Evolutionary conservation across 2,888 invertebrate genomes (phyloP).

Genomic region (Drosophila peninsularis): DNA sequence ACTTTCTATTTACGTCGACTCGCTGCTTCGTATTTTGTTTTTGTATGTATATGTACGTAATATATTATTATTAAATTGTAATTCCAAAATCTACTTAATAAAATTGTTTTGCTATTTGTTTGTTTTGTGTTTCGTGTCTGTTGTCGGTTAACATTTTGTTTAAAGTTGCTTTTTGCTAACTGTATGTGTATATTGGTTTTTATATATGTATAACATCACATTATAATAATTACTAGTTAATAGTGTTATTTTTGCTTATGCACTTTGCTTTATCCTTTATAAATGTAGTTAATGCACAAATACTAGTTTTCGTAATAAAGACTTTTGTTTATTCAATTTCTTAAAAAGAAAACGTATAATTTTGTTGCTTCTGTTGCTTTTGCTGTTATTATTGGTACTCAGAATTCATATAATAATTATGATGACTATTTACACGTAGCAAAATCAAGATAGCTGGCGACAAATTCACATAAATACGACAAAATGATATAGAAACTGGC

Average conservation of each 20-base stretch:
- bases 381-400: conserved; percentile 25
- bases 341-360: conserved; percentile 31
- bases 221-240: conserved; percentile 82
- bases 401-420: conserved; percentile 62
- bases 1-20: conserved; percentile 28
- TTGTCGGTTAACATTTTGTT: conserved; percentile 69
- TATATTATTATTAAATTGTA: conserved; percentile 60
- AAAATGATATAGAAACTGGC: conserved; percentile 19
- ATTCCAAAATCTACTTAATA: conserved; percentile 82
- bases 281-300: conserved; percentile 65
- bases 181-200: conserved; percentile 28
- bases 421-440: conserved; percentile 72
- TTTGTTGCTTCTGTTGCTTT: conserved; percentile 22
- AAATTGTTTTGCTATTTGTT: conserved; percentile 57
- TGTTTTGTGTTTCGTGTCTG: conserved; percentile 30
- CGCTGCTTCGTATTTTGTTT: conserved; percentile 5
- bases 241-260: conserved; percentile 52
- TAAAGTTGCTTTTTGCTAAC: conserved; percentile 44
- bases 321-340: conserved; percentile 49
- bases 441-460: conserved; percentile 20
- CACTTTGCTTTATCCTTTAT: conserved; percentile 46
- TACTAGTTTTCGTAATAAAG: conserved; percentile 74
- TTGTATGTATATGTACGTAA: conserved; percentile 40
- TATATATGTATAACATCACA: conserved; percentile 78
- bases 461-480: conserved; percentile 8